phyloP scores from a whole-genome alignment of 2,888 invertebrate species.

The Cacoxenus indagator region DNA sequence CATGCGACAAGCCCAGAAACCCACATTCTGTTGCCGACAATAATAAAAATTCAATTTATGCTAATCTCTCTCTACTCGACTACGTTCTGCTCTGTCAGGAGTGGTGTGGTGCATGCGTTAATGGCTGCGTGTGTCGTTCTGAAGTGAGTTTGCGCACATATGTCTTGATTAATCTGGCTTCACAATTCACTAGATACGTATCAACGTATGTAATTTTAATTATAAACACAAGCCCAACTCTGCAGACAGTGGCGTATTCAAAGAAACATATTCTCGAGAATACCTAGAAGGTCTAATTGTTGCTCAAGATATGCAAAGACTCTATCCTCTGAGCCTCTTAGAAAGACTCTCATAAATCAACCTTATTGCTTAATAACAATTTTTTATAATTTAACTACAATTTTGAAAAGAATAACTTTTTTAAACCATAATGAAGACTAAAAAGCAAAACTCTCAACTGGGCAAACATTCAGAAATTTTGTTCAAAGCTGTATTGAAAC shows the following conservation, averaged over 20 bases:
- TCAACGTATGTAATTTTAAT: neutral
- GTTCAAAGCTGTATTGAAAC: no score
- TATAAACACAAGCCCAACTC: neutral
- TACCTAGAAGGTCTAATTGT: neutral
- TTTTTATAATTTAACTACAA: no score
- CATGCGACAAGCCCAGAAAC: slow-evolving; percentile 30
- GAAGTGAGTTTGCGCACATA: neutral
- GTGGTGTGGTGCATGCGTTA: neutral
- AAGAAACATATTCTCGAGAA: neutral
- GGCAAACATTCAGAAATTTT: no score
- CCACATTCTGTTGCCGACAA: slow-evolving; percentile 31
- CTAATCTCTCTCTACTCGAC: slow-evolving; percentile 42
- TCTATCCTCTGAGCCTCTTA: no score
- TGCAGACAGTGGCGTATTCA: neutral
- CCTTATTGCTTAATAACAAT: no score
- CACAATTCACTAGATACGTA: neutral
- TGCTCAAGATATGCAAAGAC: no score
- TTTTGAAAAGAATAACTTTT: no score
- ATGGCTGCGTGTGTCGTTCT: neutral
- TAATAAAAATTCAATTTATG: slow-evolving; percentile 56
- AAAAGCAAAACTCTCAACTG: no score
- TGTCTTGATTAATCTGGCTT: slow-evolving; percentile 4
- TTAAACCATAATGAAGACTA: no score
- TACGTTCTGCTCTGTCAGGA: neutral
- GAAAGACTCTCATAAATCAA: no score